phyloP scores from a whole-genome alignment of 1,140 invertebrate genomes.

The Telenomus remus region DNA sequence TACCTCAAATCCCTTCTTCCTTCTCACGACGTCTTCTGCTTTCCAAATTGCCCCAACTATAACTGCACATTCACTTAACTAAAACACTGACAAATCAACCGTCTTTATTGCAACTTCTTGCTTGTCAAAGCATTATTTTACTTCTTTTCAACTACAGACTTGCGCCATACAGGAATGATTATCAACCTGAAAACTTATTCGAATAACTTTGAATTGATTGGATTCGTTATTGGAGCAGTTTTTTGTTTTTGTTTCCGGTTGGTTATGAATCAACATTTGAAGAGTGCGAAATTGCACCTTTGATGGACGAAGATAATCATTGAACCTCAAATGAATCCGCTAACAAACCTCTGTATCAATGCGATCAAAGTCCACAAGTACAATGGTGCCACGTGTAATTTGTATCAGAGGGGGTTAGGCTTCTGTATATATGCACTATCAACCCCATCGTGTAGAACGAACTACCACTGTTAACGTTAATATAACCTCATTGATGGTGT shows the following conservation, averaged over 20 bases:
- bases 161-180: no score
- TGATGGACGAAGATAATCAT: no score
- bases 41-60: constrained; percentile 14
- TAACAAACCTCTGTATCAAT: constrained; percentile 14
- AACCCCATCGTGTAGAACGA: constrained; percentile 27
- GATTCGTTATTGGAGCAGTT: no score
- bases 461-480: constrained; percentile 13
- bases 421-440: constrained; percentile 8
- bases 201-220: constrained; percentile 18
- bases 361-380: constrained; percentile 32
- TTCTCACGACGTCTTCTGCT: constrained; percentile 2
- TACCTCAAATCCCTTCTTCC: background rate
- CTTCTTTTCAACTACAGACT: constrained; percentile 13
- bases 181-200: no score
- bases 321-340: no score
- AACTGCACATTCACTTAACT: background rate
- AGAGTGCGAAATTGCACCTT: no score
- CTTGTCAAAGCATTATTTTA: background rate
- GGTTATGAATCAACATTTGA: no score
- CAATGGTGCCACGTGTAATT: constrained; percentile 36
- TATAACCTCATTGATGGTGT: constrained; percentile 16
- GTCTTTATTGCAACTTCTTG: background rate
- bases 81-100: background rate
- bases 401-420: constrained; percentile 28
- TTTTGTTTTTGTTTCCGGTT: no score